Conservation (phyloP, 2,113 vertebrate species). For the Pygoscelis adeliae region DNA sequence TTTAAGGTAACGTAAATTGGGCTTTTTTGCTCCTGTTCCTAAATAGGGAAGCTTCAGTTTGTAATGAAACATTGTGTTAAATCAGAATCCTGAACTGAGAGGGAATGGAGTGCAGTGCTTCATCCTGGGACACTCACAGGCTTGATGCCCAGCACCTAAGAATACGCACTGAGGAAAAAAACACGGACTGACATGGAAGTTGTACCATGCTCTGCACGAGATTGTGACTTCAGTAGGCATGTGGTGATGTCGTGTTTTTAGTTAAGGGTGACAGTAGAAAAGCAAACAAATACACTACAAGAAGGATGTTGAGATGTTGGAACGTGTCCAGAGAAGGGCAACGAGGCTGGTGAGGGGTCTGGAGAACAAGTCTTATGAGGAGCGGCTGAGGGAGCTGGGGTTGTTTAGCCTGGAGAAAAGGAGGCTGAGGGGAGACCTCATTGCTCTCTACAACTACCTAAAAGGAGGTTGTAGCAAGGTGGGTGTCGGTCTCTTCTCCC, state of each 20-base stretch:
- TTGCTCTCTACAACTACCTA: too few relatives aligned
- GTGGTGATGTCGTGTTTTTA: not conserved
- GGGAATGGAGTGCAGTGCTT: not conserved
- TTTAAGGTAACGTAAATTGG: not conserved
- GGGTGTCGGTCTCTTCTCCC: too few relatives aligned
- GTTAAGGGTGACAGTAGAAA: not conserved
- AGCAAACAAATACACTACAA: not conserved
- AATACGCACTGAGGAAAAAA: not conserved
- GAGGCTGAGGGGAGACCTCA: too few relatives aligned
- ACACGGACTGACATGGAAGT: rapidly evolving
- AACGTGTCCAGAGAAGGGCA: too few relatives aligned
- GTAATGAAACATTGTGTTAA: not conserved
- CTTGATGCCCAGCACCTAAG: not conserved
- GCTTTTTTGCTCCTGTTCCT: not conserved
- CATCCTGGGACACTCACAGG: not conserved
- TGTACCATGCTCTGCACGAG: not conserved
- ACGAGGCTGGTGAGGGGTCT: too few relatives aligned
- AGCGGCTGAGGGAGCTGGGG: too few relatives aligned
- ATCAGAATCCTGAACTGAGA: not conserved
- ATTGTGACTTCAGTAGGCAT: not conserved
- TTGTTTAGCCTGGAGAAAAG: too few relatives aligned
- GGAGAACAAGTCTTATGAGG: too few relatives aligned
- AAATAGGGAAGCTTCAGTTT: not conserved
- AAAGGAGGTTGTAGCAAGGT: too few relatives aligned
- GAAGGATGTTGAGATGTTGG: too few relatives aligned